These are phyloP conservation scores for Yoshiicerus persimilis DNA, from an alignment of 1,140 invertebrate genomes.

Conservation along the genomic window DNA sequence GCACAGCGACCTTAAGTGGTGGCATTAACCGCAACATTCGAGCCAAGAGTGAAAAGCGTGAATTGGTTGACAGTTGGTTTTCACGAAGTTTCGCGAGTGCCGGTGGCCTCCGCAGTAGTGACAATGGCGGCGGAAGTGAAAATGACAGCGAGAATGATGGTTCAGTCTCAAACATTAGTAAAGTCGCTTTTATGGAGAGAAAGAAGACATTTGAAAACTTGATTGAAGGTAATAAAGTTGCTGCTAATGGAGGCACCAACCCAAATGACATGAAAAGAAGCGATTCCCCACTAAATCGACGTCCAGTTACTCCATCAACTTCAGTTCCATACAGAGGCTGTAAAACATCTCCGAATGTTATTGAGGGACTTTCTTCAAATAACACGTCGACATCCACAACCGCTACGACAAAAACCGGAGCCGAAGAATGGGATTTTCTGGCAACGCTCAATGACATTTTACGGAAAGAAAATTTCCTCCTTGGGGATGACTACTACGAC, in stretches of 20 bases:
- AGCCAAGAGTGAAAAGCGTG: constrained; percentile 38
- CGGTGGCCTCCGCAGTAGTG: background rate
- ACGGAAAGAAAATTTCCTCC: constrained; percentile 42
- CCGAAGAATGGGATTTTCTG: constrained; percentile 47
- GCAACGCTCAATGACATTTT: constrained; percentile 44
- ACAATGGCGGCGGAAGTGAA: background rate
- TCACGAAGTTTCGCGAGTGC: constrained; percentile 36
- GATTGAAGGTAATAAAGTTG: background rate
- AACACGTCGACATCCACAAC: background rate
- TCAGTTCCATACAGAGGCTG: background rate
- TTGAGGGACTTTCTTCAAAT: background rate
- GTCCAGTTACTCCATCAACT: background rate
- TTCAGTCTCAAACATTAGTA: background rate
- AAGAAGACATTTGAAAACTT: constrained; percentile 19
- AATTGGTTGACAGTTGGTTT: constrained; percentile 37
- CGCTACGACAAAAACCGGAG: background rate
- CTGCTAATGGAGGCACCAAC: background rate
- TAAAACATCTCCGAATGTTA: background rate
- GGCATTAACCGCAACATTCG: background rate
- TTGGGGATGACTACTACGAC: constrained; percentile 8
- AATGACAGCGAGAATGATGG: background rate
- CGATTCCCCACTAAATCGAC: background rate
- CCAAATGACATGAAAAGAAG: background rate
- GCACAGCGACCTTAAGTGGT: background rate
- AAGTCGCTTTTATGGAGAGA: background rate